A percentile compares a stretch with the other conserved stretches of the same genome.
phyloP scores from a whole-genome alignment of 2,888 invertebrate genomes.

The Horisme vitalbata region DNA sequence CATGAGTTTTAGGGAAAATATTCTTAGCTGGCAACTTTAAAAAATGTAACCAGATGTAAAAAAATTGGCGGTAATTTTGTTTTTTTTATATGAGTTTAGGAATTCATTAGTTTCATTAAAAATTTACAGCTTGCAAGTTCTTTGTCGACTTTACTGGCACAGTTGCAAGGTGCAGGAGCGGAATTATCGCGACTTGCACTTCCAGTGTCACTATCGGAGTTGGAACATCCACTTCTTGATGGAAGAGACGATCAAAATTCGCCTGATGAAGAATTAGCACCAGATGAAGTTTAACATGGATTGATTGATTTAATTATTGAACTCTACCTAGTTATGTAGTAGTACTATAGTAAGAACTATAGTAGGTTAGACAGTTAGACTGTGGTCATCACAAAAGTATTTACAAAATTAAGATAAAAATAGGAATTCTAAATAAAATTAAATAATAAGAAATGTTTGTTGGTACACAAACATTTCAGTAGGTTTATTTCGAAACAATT shows the following conservation, averaged over 20 bases:
- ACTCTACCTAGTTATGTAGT: no score
- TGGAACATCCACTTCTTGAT: not conserved
- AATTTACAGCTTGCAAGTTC: conserved; percentile 60
- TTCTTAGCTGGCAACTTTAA: not conserved
- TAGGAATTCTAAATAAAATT: no score
- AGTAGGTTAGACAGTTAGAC: no score
- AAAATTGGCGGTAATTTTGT: conserved; percentile 6
- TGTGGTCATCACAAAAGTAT: no score
- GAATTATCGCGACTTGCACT: conserved; percentile 37
- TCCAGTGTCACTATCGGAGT: conserved; percentile 32
- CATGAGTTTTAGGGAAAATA: not conserved
- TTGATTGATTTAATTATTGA: no score
- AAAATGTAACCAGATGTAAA: not conserved
- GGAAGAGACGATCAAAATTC: conserved; percentile 23
- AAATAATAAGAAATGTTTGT: no score
- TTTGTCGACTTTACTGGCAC: conserved; percentile 49
- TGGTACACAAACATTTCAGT: no score
- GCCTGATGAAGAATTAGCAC: conserved; percentile 44
- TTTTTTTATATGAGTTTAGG: not conserved
- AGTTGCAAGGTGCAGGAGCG: conserved; percentile 55
- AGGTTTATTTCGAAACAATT: no score
- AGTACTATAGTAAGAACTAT: no score
- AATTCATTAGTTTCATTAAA: no score
- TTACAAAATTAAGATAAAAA: no score
- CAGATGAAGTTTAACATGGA: conserved; percentile 64